Conservation (phyloP, 2,888 invertebrate species). For the Dioctria rufipes region DNA sequence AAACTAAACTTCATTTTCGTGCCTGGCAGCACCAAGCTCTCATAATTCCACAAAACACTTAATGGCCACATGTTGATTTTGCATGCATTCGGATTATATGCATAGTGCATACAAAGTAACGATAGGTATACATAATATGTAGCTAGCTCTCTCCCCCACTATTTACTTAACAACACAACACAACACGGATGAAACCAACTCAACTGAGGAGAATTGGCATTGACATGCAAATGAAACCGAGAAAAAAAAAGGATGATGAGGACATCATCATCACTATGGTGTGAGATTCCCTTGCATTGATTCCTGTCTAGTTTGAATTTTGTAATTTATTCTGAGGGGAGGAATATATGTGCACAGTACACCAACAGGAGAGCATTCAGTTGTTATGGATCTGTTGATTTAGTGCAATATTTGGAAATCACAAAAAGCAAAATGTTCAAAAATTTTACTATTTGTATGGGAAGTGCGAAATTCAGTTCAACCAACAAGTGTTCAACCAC, state of each 20-base stretch:
- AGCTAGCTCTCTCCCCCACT: background rate
- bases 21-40: constrained; percentile 29
- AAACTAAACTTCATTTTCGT: constrained; percentile 37
- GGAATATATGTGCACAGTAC: background rate
- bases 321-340: background rate
- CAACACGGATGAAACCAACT: background rate
- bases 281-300: background rate
- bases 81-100: constrained; percentile 29
- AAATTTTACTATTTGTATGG: too few species aligned
- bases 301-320: background rate
- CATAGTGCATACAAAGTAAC: too few species aligned
- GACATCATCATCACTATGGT: background rate
- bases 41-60: constrained; percentile 4
- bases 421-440: too few species aligned
- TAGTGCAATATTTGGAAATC: background rate
- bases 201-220: background rate
- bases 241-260: background rate
- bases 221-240: background rate
- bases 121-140: background rate
- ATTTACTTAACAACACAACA: constrained; percentile 15
- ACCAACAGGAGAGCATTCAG: background rate
- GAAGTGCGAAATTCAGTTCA: too few species aligned
- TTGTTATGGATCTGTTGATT: background rate
- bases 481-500: too few species aligned
- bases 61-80: constrained; percentile 49